Conservation (phyloP, 1,140 invertebrate species). For the Danaus plexippus region DNA sequence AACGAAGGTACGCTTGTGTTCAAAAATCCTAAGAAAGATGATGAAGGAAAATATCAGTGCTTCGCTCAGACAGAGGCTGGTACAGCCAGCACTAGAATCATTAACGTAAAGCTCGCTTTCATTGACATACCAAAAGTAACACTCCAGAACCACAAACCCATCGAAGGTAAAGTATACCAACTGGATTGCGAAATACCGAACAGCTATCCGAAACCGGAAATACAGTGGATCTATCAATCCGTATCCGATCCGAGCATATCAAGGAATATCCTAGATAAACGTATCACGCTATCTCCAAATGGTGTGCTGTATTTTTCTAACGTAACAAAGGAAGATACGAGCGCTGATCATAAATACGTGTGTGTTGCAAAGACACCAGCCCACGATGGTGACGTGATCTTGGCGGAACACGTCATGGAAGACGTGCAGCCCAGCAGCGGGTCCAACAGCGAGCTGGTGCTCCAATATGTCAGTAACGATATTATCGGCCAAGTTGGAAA, state of each 20-base stretch:
- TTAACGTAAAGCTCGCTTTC: conserved; percentile 31
- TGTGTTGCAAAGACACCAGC: conserved; percentile 42
- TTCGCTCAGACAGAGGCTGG: conserved; percentile 32
- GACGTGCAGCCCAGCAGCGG: conserved; percentile 23
- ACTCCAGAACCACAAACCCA: conserved; percentile 29
- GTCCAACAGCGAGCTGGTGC: conserved; percentile 25
- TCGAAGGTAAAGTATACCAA: conserved; percentile 39
- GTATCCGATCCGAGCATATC: conserved; percentile 20
- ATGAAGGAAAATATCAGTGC: conserved; percentile 43
- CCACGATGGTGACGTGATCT: conserved; percentile 23
- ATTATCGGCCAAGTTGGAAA: conserved; percentile 37
- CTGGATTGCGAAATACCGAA: conserved; percentile 39
- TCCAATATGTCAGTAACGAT: conserved; percentile 42
- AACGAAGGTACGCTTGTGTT: conserved; percentile 38
- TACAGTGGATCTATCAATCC: conserved; percentile 36
- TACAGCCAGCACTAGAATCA: conserved; percentile 27
- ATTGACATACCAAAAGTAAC: conserved; percentile 24
- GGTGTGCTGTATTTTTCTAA: conserved; percentile 45
- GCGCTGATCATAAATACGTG: conserved; percentile 40
- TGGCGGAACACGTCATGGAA: conserved; percentile 43
- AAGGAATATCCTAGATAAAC: conserved; percentile 22
- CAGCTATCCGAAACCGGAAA: conserved; percentile 44
- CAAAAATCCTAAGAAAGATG: conserved; percentile 22
- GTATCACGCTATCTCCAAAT: conserved; percentile 36
- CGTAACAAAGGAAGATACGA: conserved; percentile 35